phyloP scores from a whole-genome alignment of 2,888 invertebrate genomes.

The Eucriotettix oculatus region DNA sequence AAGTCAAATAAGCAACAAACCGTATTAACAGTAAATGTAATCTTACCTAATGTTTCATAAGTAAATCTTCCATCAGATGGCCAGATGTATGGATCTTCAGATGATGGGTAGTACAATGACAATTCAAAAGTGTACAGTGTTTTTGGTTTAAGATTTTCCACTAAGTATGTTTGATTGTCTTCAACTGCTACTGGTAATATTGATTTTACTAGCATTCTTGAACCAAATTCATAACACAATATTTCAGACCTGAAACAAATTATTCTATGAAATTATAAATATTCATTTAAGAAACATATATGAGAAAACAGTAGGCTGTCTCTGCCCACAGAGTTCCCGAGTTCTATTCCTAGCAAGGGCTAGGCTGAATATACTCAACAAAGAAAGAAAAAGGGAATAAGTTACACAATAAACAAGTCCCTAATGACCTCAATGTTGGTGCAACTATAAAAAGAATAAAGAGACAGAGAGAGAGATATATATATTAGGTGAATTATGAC shows the following conservation, averaged over 20 bases:
- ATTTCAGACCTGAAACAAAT: background rate
- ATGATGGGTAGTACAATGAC: conserved; percentile 39
- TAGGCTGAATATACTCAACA: no score
- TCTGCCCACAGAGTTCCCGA: no score
- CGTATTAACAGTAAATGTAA: no score
- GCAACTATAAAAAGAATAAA: background rate
- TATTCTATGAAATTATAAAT: background rate
- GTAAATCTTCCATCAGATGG: conserved; percentile 50
- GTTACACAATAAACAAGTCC: no score
- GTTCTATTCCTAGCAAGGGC: no score
- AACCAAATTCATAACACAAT: background rate
- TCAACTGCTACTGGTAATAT: background rate
- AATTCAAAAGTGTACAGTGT: conserved; percentile 63
- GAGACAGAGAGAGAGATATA: background rate
- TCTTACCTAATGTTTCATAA: conserved; percentile 57
- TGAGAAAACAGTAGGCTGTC: no score
- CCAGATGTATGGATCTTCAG: conserved; percentile 46
- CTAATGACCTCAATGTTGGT: no score
- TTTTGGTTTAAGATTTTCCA: conserved; percentile 45
- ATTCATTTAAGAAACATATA: no score
- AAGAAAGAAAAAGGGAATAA: no score
- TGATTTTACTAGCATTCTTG: background rate
- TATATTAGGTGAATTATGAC: background rate
- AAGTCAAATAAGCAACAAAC: no score
- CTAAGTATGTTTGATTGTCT: conserved; percentile 3